Evolutionary conservation across 2,888 invertebrate species (phyloP).

Genomic region (Xylota segnis): DNA sequence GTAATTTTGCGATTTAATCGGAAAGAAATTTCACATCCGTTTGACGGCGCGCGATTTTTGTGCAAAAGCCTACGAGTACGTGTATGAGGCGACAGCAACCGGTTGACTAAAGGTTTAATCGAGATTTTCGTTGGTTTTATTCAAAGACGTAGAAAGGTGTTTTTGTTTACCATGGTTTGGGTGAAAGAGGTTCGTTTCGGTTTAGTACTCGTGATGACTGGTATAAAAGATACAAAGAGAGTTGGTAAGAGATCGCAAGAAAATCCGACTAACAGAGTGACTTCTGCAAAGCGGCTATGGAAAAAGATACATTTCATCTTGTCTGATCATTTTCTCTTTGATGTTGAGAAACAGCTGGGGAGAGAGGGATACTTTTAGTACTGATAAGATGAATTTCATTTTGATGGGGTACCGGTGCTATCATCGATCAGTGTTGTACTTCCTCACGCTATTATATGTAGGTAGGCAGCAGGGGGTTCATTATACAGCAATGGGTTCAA

Average conservation of each 20-base stretch:
- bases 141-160: conserved; percentile 38
- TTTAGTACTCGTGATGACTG: conserved; percentile 27
- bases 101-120: conserved; percentile 63
- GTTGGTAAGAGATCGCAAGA: conserved; percentile 19
- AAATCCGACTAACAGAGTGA: background rate
- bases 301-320: background rate
- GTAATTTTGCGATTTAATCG: conserved; percentile 14
- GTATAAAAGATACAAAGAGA: conserved; percentile 60
- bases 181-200: conserved; percentile 43
- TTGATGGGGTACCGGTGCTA: too few relatives aligned
- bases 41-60: conserved; percentile 7
- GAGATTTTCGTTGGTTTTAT: conserved; percentile 54
- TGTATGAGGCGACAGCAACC: conserved; percentile 63
- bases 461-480: too few relatives aligned
- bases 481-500: too few relatives aligned
- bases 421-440: too few relatives aligned
- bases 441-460: too few relatives aligned
- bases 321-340: background rate
- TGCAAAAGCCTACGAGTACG: conserved; percentile 1
- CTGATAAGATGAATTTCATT: conserved; percentile 13
- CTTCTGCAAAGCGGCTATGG: background rate
- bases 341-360: background rate
- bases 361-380: background rate
- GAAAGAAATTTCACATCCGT: conserved; percentile 45
- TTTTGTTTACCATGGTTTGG: conserved; percentile 41